These are phyloP conservation scores for Oasisia sp. DNA, from an alignment of 2,888 invertebrate species.

Conservation along the genomic window DNA sequence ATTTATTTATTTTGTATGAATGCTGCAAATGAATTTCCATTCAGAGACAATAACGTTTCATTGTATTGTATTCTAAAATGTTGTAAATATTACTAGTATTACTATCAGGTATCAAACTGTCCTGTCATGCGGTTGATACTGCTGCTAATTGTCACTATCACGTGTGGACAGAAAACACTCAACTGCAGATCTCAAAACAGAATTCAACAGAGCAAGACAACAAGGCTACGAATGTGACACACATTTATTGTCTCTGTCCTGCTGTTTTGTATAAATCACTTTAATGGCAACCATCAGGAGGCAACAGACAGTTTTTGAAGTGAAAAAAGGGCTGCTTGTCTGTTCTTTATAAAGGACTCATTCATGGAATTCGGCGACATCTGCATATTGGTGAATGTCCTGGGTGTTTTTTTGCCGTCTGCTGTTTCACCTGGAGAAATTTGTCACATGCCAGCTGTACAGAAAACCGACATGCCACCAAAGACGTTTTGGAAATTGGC, in stretches of 20 bases:
- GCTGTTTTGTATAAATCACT: neutral
- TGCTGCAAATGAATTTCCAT: too few species aligned
- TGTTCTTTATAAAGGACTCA: neutral
- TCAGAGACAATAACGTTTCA: too few species aligned
- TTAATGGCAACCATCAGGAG: neutral
- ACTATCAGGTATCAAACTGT: neutral
- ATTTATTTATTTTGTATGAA: too few species aligned
- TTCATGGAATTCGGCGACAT: neutral
- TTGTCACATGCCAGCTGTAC: neutral
- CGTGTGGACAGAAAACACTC: neutral
- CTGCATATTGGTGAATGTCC: neutral
- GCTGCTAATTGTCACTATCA: neutral
- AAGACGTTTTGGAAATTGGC: neutral
- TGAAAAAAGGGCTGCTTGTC: neutral
- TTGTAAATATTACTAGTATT: too few species aligned
- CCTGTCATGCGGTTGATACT: neutral
- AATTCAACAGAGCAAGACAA: neutral
- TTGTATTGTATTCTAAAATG: too few species aligned
- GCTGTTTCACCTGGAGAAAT: neutral
- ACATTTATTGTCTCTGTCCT: neutral
- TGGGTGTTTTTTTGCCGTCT: neutral
- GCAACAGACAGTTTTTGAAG: neutral
- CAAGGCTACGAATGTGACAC: neutral
- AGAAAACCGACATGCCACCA: neutral
- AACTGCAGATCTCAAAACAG: neutral